Conservation (phyloP, 1,140 invertebrate genomes). For the Microplitis mediator region DNA sequence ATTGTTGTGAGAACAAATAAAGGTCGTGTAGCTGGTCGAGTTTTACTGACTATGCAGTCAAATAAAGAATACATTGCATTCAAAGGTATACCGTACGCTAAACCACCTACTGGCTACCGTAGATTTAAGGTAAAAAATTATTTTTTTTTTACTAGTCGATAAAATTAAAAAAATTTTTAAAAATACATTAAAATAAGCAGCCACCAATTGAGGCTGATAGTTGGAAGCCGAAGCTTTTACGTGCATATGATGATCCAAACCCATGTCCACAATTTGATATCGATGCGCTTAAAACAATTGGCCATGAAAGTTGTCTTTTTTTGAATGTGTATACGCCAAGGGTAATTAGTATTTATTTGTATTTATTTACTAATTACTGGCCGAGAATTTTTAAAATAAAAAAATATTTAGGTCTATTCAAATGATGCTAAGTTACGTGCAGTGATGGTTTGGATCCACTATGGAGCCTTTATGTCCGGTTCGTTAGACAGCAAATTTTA, state of each 20-base stretch:
- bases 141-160: background rate
- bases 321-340: constrained; percentile 69
- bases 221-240: constrained; percentile 28
- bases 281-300: constrained; percentile 21
- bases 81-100: constrained; percentile 44
- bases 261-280: constrained; percentile 29
- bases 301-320: constrained; percentile 70
- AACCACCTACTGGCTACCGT: constrained; percentile 32
- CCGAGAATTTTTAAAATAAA: no score
- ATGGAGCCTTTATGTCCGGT: constrained; percentile 58
- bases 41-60: constrained; percentile 30
- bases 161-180: no score
- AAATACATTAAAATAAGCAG: constrained; percentile 2
- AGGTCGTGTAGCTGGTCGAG: background rate
- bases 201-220: constrained; percentile 26
- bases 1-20: no score
- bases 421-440: constrained; percentile 25
- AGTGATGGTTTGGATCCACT: constrained; percentile 66
- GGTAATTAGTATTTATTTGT: constrained; percentile 2
- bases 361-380: no score
- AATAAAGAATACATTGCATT: constrained; percentile 37
- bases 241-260: constrained; percentile 24
- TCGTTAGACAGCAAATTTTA: constrained; percentile 25
- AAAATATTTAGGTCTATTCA: background rate
- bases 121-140: constrained; percentile 35